These are phyloP conservation scores for Netelia inedita DNA, from an alignment of 2,888 invertebrate species.

Conservation along the genomic window DNA sequence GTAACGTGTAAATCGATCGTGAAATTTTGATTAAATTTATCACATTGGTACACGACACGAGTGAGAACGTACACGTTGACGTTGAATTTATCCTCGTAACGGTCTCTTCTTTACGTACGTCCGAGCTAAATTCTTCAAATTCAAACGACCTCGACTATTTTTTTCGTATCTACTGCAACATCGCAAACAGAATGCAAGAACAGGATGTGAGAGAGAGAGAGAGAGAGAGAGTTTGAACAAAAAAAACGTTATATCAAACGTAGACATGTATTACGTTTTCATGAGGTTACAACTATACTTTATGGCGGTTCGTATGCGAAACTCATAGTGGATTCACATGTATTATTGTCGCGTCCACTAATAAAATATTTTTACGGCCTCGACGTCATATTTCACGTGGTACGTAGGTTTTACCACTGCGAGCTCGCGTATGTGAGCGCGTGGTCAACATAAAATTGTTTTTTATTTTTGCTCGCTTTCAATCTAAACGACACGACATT, in stretches of 20 bases:
- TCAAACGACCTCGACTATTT: background rate
- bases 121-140: background rate
- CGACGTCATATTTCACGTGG: background rate
- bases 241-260: background rate
- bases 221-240: background rate
- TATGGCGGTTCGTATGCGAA: background rate
- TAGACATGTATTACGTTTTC: background rate
- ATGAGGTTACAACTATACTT: background rate
- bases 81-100: no score
- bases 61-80: no score
- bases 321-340: background rate
- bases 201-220: no score
- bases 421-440: background rate
- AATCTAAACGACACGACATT: no score
- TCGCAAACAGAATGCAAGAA: no score
- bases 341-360: constrained; percentile 56
- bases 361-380: background rate
- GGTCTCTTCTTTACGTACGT: no score
- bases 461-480: background rate
- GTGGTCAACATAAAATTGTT: background rate
- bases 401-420: background rate
- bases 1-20: background rate
- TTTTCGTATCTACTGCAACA: background rate
- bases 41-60: no score
- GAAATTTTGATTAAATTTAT: background rate